phyloP scores from a whole-genome alignment of 2,113 vertebrate species.

The Alces alces region DNA sequence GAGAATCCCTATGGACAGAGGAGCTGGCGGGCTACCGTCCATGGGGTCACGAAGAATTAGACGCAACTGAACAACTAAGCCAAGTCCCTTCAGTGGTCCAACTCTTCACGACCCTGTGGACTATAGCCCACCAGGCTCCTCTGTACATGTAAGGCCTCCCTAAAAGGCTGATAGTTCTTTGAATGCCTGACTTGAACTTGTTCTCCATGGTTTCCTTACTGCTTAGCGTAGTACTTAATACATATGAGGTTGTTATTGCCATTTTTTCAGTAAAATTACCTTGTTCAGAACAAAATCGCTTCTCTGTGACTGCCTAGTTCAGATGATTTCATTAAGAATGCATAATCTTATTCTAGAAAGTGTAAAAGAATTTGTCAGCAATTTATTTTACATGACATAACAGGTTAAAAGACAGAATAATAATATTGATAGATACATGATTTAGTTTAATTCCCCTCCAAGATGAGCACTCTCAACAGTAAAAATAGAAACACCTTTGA shows the following conservation, averaged over 20 bases:
- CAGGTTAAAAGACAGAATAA: background rate
- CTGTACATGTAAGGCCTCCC: background rate
- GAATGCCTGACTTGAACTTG: background rate
- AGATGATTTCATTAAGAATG: background rate
- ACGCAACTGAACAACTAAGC: background rate
- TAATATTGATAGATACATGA: background rate
- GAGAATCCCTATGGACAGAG: background rate
- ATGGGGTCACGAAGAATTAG: background rate
- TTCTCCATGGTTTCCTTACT: background rate
- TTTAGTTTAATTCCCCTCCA: background rate
- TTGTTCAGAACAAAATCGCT: background rate
- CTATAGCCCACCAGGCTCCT: background rate
- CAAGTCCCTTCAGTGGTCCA: background rate
- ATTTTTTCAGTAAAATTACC: background rate
- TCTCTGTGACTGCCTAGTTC: background rate
- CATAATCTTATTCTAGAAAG: background rate
- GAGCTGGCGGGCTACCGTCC: rapidly evolving
- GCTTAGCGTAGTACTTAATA: background rate
- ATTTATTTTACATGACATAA: background rate
- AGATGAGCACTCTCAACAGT: background rate
- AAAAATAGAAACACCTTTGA: background rate
- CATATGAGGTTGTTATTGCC: background rate
- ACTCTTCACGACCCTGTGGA: background rate
- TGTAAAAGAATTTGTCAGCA: background rate
- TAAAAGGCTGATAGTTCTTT: background rate